phyloP scores from a whole-genome alignment of 53 echinoderm and acorn worm species.

The Holothuria leucospilota region DNA sequence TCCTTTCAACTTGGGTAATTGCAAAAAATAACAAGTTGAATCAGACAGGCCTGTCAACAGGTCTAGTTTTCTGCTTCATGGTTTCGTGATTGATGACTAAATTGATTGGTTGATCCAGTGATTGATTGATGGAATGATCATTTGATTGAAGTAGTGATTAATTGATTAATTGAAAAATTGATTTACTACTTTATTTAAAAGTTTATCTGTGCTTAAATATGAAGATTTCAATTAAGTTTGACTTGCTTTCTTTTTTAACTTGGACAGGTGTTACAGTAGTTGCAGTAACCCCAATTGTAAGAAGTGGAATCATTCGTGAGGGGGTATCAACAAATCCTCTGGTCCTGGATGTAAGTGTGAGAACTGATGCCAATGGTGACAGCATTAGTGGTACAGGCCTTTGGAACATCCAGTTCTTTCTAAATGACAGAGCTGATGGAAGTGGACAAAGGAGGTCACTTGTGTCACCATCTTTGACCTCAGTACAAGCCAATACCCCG shows the following conservation, averaged over 20 bases:
- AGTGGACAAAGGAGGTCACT: slow-evolving; percentile 33
- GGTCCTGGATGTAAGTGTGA: slow-evolving; percentile 62
- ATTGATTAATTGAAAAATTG: too few species aligned
- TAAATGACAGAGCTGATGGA: slow-evolving; percentile 60
- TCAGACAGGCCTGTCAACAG: too few species aligned
- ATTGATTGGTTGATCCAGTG: too few species aligned
- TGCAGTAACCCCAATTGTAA: slow-evolving; percentile 46
- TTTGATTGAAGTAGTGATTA: too few species aligned
- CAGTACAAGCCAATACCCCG: slow-evolving; percentile 52
- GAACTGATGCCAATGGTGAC: slow-evolving; percentile 65
- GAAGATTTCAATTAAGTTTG: neutral
- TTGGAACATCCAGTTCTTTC: slow-evolving; percentile 75
- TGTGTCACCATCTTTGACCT: slow-evolving; percentile 39
- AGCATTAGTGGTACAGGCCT: slow-evolving; percentile 74
- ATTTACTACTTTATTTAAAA: too few species aligned
- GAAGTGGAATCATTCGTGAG: slow-evolving; percentile 64
- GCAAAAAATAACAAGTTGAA: too few species aligned
- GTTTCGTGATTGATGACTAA: too few species aligned
- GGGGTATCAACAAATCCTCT: slow-evolving; percentile 59
- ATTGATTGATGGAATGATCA: too few species aligned
- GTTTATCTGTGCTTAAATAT: too few species aligned
- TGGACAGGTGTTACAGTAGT: slow-evolving; percentile 70
- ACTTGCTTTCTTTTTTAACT: neutral
- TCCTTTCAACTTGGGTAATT: too few species aligned
- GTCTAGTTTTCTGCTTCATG: too few species aligned